phyloP scores from a whole-genome alignment of 2,113 vertebrate genomes.

The Seriola quinqueradiata region DNA sequence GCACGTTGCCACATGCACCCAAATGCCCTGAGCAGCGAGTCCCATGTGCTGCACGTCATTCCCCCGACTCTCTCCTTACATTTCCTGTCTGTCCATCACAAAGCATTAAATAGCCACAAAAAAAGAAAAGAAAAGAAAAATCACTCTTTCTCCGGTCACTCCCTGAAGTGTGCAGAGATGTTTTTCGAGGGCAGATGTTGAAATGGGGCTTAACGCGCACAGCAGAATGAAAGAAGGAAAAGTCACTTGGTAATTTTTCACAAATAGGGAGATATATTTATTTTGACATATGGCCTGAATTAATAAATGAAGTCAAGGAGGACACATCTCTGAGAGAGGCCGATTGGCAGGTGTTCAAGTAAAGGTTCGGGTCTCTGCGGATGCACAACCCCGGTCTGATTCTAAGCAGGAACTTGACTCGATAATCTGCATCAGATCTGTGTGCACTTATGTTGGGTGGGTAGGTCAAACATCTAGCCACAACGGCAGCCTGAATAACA shows the following conservation, averaged over 20 bases:
- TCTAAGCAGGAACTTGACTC: neutral
- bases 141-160: neutral
- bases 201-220: neutral
- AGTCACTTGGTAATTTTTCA: slow-evolving; percentile 18
- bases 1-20: too few species aligned
- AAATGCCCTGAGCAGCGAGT: too few species aligned
- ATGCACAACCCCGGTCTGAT: neutral
- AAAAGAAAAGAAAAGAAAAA: too few species aligned
- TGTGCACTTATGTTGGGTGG: neutral
- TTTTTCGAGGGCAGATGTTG: slow-evolving; percentile 2
- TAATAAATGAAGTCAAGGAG: slow-evolving; percentile 35
- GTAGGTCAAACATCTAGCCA: neutral
- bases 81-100: too few species aligned
- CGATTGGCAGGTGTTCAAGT: slow-evolving; percentile 40
- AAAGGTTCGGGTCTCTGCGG: slow-evolving; percentile 19
- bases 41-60: too few species aligned
- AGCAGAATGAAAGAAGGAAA: neutral
- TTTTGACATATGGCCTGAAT: slow-evolving; percentile 49
- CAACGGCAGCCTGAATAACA: neutral
- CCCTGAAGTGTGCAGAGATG: neutral
- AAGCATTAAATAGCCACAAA: too few species aligned
- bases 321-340: slow-evolving; percentile 19
- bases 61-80: too few species aligned
- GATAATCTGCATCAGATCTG: neutral
- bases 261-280: slow-evolving; percentile 20